phyloP scores from a whole-genome alignment of 2,113 vertebrate genomes.

The Atractosteus spatula region DNA sequence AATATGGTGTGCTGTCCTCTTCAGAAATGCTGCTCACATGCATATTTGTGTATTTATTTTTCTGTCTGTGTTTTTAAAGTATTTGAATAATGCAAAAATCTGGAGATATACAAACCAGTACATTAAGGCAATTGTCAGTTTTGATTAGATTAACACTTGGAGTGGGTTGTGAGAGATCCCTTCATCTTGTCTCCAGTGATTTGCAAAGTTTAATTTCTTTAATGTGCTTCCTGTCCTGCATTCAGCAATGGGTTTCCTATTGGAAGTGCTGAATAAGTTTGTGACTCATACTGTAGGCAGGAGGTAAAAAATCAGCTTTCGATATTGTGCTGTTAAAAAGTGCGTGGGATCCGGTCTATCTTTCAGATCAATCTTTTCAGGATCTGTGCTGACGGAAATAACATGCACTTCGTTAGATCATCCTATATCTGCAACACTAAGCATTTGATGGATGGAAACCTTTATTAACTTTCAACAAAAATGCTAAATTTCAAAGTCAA shows the following conservation, averaged over 20 bases:
- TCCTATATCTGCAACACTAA: not conserved
- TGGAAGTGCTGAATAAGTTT: slow-evolving; percentile 53
- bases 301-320: slow-evolving; percentile 31
- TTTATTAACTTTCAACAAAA: not conserved
- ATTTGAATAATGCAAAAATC: not conserved
- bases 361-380: slow-evolving; percentile 29
- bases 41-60: too few relatives aligned
- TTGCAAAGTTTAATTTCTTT: slow-evolving; percentile 61
- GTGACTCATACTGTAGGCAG: slow-evolving; percentile 45
- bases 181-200: slow-evolving; percentile 48
- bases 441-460: not conserved
- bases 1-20: too few relatives aligned
- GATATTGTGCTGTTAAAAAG: slow-evolving; percentile 45
- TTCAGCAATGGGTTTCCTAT: slow-evolving; percentile 40
- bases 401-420: not conserved
- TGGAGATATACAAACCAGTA: not conserved
- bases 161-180: slow-evolving; percentile 38
- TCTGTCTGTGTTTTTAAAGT: not conserved
- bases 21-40: too few relatives aligned
- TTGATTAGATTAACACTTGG: slow-evolving; percentile 10
- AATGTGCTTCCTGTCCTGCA: slow-evolving; percentile 46
- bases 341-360: slow-evolving; percentile 18
- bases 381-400: not conserved
- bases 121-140: slow-evolving; percentile 3
- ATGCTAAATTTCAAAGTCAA: too few relatives aligned